phyloP scores from a whole-genome alignment of 2,888 invertebrate genomes.

The Thumatha senex region DNA sequence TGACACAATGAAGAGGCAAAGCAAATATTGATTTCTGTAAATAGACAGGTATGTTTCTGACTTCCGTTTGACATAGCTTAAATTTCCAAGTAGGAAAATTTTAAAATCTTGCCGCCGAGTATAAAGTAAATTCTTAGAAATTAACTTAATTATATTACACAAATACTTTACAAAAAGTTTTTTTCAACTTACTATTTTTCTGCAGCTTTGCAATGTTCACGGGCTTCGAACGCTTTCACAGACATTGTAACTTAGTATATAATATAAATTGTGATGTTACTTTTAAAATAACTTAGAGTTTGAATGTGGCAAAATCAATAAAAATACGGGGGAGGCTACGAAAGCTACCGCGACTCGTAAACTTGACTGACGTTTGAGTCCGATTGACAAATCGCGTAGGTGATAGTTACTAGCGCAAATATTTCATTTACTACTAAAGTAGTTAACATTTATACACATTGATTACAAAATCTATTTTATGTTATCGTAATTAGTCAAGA shows the following conservation, averaged over 20 bases:
- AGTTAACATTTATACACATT: too few species aligned
- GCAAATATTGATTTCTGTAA: too few species aligned
- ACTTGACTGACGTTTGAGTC: background rate
- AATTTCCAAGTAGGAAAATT: too few species aligned
- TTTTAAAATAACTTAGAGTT: conserved; percentile 1
- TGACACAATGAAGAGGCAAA: too few species aligned
- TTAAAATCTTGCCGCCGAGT: background rate
- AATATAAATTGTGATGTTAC: conserved; percentile 1
- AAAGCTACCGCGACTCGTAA: too few species aligned
- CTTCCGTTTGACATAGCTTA: too few species aligned
- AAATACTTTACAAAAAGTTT: background rate
- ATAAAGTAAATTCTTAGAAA: background rate
- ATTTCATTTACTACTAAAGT: background rate
- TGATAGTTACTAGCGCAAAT: background rate
- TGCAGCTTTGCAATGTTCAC: conserved; percentile 90
- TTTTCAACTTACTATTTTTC: conserved; percentile 88
- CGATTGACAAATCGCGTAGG: conserved; percentile 3
- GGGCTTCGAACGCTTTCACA: conserved; percentile 88
- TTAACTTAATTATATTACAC: background rate
- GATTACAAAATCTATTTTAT: too few species aligned
- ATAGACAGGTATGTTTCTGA: too few species aligned
- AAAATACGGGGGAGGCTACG: conserved; percentile 1
- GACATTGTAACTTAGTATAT: conserved; percentile 45
- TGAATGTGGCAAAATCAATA: conserved; percentile 26
- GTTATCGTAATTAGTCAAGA: too few species aligned